Base-by-base conservation (phyloP, 1,140 invertebrate genomes). In the Samia ricini region DNA sequence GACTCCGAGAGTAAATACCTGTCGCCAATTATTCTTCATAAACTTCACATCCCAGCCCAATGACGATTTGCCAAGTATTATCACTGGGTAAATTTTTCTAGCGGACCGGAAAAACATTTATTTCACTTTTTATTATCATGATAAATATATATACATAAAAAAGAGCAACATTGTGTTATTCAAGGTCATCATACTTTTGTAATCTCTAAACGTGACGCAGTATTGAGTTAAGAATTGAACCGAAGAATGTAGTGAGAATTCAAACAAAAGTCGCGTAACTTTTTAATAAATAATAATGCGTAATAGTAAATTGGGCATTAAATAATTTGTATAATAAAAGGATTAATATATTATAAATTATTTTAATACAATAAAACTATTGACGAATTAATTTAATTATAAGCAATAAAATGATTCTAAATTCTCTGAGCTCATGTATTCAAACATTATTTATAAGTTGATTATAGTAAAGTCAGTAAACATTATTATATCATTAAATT, bases 71-170 rank as follows among this genome's bases (percentile, higher is more conserved):
- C 88, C 88, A 33, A 90, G 69, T 42, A 90, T 85, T 36, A 90
- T 77, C 1, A 88, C 81, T 61, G 85, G 88, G 52, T 88, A 90
- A 61, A 88, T 79, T 80, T 79, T 88, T 61, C 87, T 90, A 69
- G 21, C 66, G 74, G 63, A 52, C 2, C 62, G 48, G 54, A 60
- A 64, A 24, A 52, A 15, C 49, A 64, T 7, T 29, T 52, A 51
- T 0, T 22, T 23, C 21, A 52, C 7, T 52, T 22, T 15, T 52
- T 52, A 10, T 52, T 52, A 52, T 52, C 51, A 23, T n/a, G 51
- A 52, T 52, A 22, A 52, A 42, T 19, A 29, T 26, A 20, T 29
- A 36, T 42, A 42, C 4, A 42, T 15, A 42, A 8, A 8, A 26
- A 42, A 42, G 10, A 42, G 15, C 12, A 42, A 15, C 15, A 42